These are phyloP conservation scores for Volucella inflata DNA, from an alignment of 2,888 invertebrate species.

Conservation along the genomic window DNA sequence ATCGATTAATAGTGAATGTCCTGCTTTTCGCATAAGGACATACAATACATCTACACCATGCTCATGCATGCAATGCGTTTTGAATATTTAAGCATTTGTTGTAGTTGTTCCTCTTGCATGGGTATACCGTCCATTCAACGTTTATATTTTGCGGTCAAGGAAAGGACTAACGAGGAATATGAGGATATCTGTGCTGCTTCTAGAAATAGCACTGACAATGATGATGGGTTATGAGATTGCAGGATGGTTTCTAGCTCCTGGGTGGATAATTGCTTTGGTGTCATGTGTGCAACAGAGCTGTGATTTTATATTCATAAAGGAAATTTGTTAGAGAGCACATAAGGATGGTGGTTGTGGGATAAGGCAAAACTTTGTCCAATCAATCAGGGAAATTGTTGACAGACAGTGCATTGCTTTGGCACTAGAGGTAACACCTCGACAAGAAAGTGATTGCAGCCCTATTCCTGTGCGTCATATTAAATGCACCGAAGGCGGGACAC, in stretches of 20 bases:
- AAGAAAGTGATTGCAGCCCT: too few relatives aligned
- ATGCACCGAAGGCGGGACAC: too few relatives aligned
- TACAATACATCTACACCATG: background rate
- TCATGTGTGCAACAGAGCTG: constrained; percentile 44
- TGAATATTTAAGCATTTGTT: too few relatives aligned
- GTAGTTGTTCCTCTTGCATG: too few relatives aligned
- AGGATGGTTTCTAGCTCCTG: constrained; percentile 16
- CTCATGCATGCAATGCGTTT: too few relatives aligned
- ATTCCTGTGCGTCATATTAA: too few relatives aligned
- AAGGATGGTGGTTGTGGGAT: background rate
- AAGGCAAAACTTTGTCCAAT: constrained; percentile 37
- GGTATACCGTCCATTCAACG: too few relatives aligned
- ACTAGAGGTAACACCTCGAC: too few relatives aligned
- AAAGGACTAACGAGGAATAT: too few relatives aligned
- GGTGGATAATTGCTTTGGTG: constrained; percentile 61
- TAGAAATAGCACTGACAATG: background rate
- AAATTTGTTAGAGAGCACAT: background rate
- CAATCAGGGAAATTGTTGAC: constrained; percentile 43
- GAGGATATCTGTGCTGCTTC: too few relatives aligned
- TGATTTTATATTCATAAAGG: constrained; percentile 43
- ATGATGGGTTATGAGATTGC: constrained; percentile 5
- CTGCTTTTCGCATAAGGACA: constrained; percentile 14
- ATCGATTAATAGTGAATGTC: constrained; percentile 59
- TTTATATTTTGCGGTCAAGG: too few relatives aligned
- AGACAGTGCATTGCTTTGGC: too few relatives aligned